Evolutionary conservation across 2,888 invertebrate genomes (phyloP), one percentile per base, ranked within the genome.

Genomic region (Lutraria lutraria): DNA sequence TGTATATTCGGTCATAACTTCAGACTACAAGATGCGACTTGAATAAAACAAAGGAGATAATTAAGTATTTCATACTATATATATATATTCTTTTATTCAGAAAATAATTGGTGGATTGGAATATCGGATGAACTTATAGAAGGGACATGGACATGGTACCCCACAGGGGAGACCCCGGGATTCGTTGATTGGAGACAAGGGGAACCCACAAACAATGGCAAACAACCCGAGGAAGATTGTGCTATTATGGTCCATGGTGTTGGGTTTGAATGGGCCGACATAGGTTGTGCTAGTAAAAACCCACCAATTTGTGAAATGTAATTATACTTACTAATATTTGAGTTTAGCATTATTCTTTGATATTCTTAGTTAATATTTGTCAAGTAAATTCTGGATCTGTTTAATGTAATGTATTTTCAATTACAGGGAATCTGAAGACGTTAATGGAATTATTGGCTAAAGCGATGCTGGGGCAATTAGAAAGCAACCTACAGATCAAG

Each of bases 231-330:
- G 15, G 68, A 83, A 68, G 83, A 83, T 19, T 82, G 82, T 60
- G 82, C 60, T 12, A 56, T 56, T 6, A 82, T 82, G 82, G 25
- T 56, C 31, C 54, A 82, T n/a, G 25, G 56, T 10, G 3, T 2
- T 29, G 31, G 56, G 16, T 82, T 19, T 52, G 19, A 82, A 31
- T 82, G 82, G 82, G 82, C 31, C 8, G 82, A 82, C 29, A 53
- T 82, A 25, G 0, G 16, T 4, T 82, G 82, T 21, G 29, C 12
- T 29, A 54, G n/a, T 6, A 68, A 1, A 0, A n/a, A 68, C 34
- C n/a, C 43, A 43, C 83, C 68, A 0, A 83, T 83, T 15, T 83
- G 83, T 52, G 83, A 83, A 68, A 63, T 31, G 83, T 83, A 83
- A 52, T 43, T 54, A 15, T 19, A 16, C 19, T 19, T n/a, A 21